Evolutionary conservation across 2,113 vertebrate genomes (phyloP).

Genomic region (Nesoenas mayeri): DNA sequence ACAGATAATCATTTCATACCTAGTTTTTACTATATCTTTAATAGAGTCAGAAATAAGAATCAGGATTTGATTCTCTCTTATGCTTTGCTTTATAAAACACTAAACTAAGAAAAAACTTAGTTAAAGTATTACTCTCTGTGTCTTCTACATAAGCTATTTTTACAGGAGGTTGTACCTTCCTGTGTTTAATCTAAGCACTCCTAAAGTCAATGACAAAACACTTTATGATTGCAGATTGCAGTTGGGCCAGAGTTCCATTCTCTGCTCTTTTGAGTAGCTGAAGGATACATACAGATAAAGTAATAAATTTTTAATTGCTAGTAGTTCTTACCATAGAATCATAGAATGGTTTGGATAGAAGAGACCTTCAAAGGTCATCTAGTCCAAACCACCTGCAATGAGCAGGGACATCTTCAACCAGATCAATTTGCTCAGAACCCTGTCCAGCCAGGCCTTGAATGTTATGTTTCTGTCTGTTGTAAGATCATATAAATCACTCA

Average conservation of each 20-base stretch:
- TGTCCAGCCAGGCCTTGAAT: not conserved
- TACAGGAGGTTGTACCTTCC: not conserved
- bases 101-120: not conserved
- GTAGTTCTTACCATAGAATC: no score
- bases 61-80: not conserved
- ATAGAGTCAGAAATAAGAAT: slow-evolving; percentile 12
- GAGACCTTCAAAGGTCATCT: no score
- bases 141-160: not conserved
- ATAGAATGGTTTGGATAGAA: no score
- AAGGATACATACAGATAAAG: not conserved
- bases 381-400: no score
- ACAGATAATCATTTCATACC: not conserved
- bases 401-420: no score
- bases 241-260: not conserved
- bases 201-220: not conserved
- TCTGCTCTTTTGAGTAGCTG: not conserved
- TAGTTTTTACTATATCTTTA: slow-evolving; percentile 13
- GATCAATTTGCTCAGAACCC: no score
- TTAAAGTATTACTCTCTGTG: not conserved
- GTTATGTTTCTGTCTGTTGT: not conserved
- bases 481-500: not conserved
- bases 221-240: not conserved
- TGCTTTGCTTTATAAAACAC: not conserved
- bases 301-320: not conserved
- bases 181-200: not conserved